These are phyloP conservation scores for Peribatodes rhomboidaria DNA, from an alignment of 2,888 invertebrate genomes.

Conservation along the genomic window DNA sequence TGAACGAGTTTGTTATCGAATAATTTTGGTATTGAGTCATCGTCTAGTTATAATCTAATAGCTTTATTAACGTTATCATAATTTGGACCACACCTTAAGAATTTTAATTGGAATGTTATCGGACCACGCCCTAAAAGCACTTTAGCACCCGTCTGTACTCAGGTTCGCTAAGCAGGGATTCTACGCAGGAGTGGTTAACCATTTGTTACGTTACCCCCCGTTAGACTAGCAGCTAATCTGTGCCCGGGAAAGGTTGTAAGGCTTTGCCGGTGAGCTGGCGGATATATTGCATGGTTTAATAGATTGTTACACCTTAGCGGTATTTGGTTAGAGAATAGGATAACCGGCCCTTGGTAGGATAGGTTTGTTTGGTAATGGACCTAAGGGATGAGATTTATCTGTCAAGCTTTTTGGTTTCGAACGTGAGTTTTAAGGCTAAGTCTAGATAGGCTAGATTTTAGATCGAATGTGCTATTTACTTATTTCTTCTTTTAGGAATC, in stretches of 20 bases:
- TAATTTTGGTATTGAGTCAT: slow-evolving; percentile 1
- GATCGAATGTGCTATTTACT: background rate
- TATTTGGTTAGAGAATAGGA: slow-evolving; percentile 21
- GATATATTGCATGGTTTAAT: slow-evolving; percentile 34
- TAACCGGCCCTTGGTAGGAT: background rate
- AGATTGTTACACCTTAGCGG: slow-evolving; percentile 26
- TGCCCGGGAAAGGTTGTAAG: slow-evolving; percentile 53
- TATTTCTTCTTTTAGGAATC: background rate
- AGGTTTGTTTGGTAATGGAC: slow-evolving; percentile 9
- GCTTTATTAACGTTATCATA: too few species aligned
- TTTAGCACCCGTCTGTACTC: slow-evolving; percentile 50
- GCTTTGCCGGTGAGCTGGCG: slow-evolving; percentile 44
- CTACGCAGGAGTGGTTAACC: slow-evolving; percentile 64
- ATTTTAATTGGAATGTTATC: too few species aligned
- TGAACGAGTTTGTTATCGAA: background rate
- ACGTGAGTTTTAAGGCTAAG: background rate
- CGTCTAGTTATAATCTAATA: background rate
- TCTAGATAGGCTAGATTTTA: background rate
- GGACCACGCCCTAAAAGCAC: slow-evolving; percentile 24
- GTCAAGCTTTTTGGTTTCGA: background rate
- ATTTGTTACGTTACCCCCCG: slow-evolving; percentile 60
- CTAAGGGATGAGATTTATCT: slow-evolving; percentile 8
- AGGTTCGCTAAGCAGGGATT: slow-evolving; percentile 57
- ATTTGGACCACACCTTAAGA: too few species aligned
- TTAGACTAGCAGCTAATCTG: slow-evolving; percentile 29